Percentiles rank a stretch among this genome's conserved stretches.
Evolutionary conservation across 2,888 invertebrate genomes (phyloP).

Genomic region (Melipona bicolor): DNA sequence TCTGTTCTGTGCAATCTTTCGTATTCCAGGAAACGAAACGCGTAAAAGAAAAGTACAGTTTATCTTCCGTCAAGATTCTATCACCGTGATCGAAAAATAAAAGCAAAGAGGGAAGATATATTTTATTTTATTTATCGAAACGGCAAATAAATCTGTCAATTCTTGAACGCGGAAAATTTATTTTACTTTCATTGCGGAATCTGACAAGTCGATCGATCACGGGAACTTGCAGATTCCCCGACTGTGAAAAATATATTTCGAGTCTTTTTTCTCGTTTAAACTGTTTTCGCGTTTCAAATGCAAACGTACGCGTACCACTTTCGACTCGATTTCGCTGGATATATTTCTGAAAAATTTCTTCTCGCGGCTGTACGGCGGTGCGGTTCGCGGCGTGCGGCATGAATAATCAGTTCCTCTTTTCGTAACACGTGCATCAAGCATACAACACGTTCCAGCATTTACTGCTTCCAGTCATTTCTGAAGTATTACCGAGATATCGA

Average conservation of each 20-base stretch:
- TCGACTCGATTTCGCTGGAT: background rate
- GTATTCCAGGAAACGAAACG: background rate
- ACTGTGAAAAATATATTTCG: background rate
- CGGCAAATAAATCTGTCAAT: background rate
- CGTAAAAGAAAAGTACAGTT: background rate
- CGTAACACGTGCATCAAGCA: background rate
- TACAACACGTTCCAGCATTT: slow-evolving; percentile 23
- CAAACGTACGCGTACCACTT: background rate
- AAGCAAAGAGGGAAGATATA: background rate
- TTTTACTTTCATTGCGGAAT: background rate
- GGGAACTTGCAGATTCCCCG: background rate
- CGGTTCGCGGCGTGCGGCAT: background rate
- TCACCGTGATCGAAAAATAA: background rate
- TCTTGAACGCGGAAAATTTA: background rate
- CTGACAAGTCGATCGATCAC: background rate
- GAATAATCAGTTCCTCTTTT: slow-evolving; percentile 23
- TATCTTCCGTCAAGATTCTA: background rate
- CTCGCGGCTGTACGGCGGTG: background rate
- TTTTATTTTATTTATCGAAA: background rate
- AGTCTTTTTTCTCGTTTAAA: background rate
- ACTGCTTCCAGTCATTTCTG: slow-evolving; percentile 55
- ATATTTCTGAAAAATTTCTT: slow-evolving; percentile 12
- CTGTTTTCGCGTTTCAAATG: background rate
- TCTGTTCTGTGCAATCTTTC: background rate
- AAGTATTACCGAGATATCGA: slow-evolving; percentile 62